Conservation (phyloP, 2,888 invertebrate species). For the Aspidapion aeneum region DNA sequence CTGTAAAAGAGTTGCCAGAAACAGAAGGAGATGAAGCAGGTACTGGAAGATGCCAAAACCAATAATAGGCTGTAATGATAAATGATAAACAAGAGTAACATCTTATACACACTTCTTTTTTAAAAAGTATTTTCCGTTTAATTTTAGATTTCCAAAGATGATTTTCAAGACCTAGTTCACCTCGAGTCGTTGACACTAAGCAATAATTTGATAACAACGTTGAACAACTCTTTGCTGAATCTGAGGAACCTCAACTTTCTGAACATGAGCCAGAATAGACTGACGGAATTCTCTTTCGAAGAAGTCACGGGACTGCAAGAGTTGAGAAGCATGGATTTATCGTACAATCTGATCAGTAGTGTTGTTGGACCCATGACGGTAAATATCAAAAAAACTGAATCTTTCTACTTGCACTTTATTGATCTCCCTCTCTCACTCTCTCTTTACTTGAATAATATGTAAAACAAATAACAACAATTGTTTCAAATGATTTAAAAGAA, state of each 20-base stretch:
- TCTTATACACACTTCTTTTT: no score
- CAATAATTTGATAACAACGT: slow-evolving; percentile 65
- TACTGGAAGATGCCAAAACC: no score
- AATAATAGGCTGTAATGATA: no score
- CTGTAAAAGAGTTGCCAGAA: no score
- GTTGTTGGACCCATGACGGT: slow-evolving; percentile 65
- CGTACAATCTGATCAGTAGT: slow-evolving; percentile 68
- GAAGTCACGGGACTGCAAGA: slow-evolving; percentile 72
- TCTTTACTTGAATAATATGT: no score
- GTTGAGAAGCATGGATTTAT: slow-evolving; percentile 71
- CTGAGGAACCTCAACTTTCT: slow-evolving; percentile 64
- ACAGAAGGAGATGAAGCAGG: no score
- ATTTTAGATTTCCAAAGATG: slow-evolving; percentile 57
- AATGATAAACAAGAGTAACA: no score
- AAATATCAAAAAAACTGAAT: slow-evolving; percentile 36
- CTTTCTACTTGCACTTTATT: no score
- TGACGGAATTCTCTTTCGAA: slow-evolving; percentile 75
- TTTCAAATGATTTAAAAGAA: no score
- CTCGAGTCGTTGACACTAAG: slow-evolving; percentile 69
- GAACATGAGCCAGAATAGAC: slow-evolving; percentile 72
- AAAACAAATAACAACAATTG: no score
- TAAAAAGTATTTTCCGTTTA: no score
- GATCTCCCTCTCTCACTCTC: no score
- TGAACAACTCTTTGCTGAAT: slow-evolving; percentile 71
- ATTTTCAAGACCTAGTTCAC: slow-evolving; percentile 67